These are phyloP conservation scores for Triplophysa tibetana DNA, from an alignment of 2,113 vertebrate genomes.

Conservation along the genomic window DNA sequence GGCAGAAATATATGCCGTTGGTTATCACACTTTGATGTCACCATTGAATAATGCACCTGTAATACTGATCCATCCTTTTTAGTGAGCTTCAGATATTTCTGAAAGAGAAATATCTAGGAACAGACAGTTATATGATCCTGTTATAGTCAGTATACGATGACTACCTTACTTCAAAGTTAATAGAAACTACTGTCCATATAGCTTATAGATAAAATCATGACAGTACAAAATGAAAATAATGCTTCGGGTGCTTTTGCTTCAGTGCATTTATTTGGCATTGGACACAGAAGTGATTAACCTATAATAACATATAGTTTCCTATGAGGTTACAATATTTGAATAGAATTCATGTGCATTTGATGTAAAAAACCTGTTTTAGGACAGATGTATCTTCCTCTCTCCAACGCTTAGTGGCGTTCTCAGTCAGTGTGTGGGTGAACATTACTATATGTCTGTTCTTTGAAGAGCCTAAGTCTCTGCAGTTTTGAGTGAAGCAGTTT, in stretches of 20 bases:
- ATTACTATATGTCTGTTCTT: background rate
- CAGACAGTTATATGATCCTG: background rate
- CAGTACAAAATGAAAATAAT: background rate
- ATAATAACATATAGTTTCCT: background rate
- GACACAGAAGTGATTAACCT: background rate
- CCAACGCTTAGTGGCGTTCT: background rate
- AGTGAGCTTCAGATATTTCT: constrained; percentile 2
- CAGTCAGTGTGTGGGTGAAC: background rate
- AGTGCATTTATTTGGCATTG: background rate
- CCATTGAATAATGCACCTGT: background rate
- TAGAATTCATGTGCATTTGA: background rate
- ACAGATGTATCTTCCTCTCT: too few species aligned
- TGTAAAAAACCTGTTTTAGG: background rate
- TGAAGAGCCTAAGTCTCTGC: background rate
- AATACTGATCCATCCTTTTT: background rate
- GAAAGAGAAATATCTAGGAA: background rate
- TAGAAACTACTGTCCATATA: constrained; percentile 3
- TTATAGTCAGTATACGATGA: background rate
- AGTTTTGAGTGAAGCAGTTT: too few species aligned
- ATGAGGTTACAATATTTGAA: constrained; percentile 13
- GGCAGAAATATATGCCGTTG: constrained; percentile 12
- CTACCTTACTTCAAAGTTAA: background rate
- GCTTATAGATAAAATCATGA: background rate
- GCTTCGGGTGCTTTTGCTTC: background rate
- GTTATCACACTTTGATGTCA: background rate